Evolutionary conservation across 2,113 vertebrate genomes (phyloP), one percentile per base, ranked within the genome.

Genomic region (Heterocephalus glaber): DNA sequence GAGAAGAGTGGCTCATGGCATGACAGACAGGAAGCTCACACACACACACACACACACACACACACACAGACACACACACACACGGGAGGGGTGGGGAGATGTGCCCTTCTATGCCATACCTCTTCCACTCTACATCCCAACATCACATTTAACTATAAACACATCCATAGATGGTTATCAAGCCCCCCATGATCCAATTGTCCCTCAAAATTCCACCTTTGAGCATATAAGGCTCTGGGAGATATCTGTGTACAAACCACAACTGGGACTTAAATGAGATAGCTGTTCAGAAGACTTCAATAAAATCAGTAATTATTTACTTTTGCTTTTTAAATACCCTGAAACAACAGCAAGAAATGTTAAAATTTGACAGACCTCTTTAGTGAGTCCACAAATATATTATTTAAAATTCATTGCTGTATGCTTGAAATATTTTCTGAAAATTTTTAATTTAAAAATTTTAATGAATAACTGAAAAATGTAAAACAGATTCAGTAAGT

Each of bases 331-430:
- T 20, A 30, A 70, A 41, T 89, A 19, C 1, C 19, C 33, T 38
- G 19, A 86, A 66, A 30, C 28, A 89, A 44, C 0, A 41, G 28
- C 14, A 20, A 87, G 60, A 63, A 28, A 74, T 7, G 5, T n/a
- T 95, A 58, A 90, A 92, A 79, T 92, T 70, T 92, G 19, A 83
- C 12, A 90, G 30, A 56, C 1, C 9, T 60, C 22, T 2, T 77
- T 90, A 97, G 35, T 47, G 30, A 92, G 86, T 85, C 19, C 47
- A 38, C 76, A 77, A 72, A 5, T 60, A 54, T 56, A 70, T 14
- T 3, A 35, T 94, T 92, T 65, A 52, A 83, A 65, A 89, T 84
- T 70, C 10, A 63, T 76, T 49, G 61, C 41, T 30, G 6, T 77
- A 30, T 58, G 3, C 30, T 26, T 76, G 38, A 81, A 79, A 60